These are phyloP conservation scores for Zosterops japonicus DNA, from an alignment of 2,113 vertebrate genomes.

Conservation along the genomic window DNA sequence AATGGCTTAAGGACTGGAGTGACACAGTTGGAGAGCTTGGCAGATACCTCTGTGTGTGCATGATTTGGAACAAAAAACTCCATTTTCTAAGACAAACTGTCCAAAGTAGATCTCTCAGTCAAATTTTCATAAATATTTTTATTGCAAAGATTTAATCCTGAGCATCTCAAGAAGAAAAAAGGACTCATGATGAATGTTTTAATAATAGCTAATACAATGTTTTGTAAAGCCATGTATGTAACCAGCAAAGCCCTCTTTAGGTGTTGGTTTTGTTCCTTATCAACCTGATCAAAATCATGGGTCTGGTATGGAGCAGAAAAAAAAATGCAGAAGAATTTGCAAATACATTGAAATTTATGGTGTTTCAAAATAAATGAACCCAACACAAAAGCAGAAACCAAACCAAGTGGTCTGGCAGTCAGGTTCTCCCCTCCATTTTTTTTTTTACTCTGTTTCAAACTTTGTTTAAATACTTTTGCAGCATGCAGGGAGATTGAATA, in stretches of 20 bases:
- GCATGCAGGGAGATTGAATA: conserved; percentile 18
- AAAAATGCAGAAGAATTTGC: not conserved
- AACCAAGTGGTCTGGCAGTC: not conserved
- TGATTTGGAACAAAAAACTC: conserved; percentile 14
- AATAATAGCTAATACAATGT: not conserved
- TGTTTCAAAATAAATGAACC: not conserved
- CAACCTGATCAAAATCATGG: not conserved
- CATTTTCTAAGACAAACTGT: not conserved
- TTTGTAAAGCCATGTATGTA: not conserved
- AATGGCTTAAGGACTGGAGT: conserved; percentile 39
- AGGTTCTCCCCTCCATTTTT: not conserved
- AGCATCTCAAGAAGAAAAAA: not conserved
- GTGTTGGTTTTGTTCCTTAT: not conserved
- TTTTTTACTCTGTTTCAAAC: not conserved
- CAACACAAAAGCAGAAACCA: not conserved
- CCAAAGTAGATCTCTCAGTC: not conserved
- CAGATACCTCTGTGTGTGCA: not conserved
- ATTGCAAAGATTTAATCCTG: not conserved
- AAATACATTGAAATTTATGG: not conserved
- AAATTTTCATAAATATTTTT: conserved; percentile 16
- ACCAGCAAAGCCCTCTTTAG: not conserved
- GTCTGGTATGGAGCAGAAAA: not conserved
- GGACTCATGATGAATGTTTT: not conserved
- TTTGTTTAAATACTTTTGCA: conserved; percentile 23
- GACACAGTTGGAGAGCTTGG: conserved; percentile 40